Evolutionary conservation across 2,113 vertebrate species (phyloP).

Genomic region (Corythaixoides concolor): DNA sequence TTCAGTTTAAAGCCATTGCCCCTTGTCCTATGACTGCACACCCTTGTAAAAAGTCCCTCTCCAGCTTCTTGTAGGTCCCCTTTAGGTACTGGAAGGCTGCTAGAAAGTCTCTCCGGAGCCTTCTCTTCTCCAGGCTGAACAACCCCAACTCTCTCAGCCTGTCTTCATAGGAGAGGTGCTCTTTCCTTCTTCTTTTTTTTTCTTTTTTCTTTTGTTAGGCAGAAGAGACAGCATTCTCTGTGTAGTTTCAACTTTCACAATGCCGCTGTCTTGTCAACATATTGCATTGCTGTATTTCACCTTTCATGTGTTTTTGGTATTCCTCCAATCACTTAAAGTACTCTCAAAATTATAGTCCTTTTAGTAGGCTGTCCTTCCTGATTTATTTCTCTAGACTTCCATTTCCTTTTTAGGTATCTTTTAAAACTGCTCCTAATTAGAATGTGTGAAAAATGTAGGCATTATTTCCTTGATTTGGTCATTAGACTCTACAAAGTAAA

Average conservation of each 20-base stretch:
- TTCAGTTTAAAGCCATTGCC: no score
- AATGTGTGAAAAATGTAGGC: neutral
- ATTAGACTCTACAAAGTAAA: slow-evolving; percentile 38
- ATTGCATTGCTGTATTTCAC: neutral
- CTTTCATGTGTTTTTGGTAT: slow-evolving; percentile 47
- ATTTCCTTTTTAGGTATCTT: slow-evolving; percentile 39
- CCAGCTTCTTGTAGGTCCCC: no score
- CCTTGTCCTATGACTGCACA: no score
- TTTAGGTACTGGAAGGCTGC: no score
- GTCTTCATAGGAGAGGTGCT: neutral
- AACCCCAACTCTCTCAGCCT: no score
- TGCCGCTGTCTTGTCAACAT: neutral
- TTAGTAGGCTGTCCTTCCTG: slow-evolving; percentile 15
- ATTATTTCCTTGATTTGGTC: slow-evolving; percentile 53
- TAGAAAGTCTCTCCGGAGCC: no score
- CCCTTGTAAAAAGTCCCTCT: no score
- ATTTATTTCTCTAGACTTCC: slow-evolving; percentile 26
- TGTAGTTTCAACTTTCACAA: neutral
- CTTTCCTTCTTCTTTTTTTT: neutral
- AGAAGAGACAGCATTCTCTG: neutral
- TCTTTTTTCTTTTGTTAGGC: neutral
- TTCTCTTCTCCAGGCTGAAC: no score
- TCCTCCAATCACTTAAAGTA: slow-evolving; percentile 41
- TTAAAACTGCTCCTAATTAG: slow-evolving; percentile 7
- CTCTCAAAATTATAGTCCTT: slow-evolving; percentile 43